phyloP scores from a whole-genome alignment of 2,113 vertebrate species.

The Embiotoca jacksoni region DNA sequence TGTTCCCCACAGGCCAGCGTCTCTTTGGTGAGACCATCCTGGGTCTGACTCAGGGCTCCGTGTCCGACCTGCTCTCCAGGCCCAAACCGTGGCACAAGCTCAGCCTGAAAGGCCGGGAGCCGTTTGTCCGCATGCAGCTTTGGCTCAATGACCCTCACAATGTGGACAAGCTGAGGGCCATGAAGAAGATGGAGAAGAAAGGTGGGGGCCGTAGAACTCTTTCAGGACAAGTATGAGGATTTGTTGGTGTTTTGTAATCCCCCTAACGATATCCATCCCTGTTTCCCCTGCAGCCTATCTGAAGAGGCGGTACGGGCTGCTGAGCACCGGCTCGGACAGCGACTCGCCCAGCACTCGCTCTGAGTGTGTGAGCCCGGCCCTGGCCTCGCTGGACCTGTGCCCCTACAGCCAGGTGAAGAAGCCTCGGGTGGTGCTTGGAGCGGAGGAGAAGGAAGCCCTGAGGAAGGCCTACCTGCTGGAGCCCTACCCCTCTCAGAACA shows the following conservation, averaged over 20 bases:
- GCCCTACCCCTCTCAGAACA: slow-evolving; percentile 98
- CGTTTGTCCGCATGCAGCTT: slow-evolving; percentile 98
- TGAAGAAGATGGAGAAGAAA: slow-evolving; percentile 99
- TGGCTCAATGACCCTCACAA: slow-evolving; percentile 98
- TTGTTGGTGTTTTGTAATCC: background rate
- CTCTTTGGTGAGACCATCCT: slow-evolving; percentile 98
- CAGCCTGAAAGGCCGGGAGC: slow-evolving; percentile 97
- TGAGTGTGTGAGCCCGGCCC: slow-evolving; percentile 91
- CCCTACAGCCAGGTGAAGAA: slow-evolving; percentile 94
- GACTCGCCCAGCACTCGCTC: slow-evolving; percentile 91
- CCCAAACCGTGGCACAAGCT: slow-evolving; percentile 99
- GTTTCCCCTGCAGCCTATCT: slow-evolving; percentile 88
- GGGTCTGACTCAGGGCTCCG: slow-evolving; percentile 97
- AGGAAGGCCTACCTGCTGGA: slow-evolving; percentile 95
- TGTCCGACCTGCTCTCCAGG: slow-evolving; percentile 96
- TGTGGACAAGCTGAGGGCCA: slow-evolving; percentile 94
- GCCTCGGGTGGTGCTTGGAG: slow-evolving; percentile 92
- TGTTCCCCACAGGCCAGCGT: slow-evolving; percentile 90
- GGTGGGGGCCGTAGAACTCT: slow-evolving; percentile 80
- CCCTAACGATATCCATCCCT: background rate
- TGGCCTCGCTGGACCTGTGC: slow-evolving; percentile 88
- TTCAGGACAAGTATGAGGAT: background rate
- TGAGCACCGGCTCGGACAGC: slow-evolving; percentile 92
- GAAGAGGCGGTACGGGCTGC: slow-evolving; percentile 94
- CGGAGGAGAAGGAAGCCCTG: slow-evolving; percentile 95